These are phyloP conservation scores for Diorhabda sublineata DNA, from an alignment of 1,140 invertebrate genomes.

Conservation along the genomic window DNA sequence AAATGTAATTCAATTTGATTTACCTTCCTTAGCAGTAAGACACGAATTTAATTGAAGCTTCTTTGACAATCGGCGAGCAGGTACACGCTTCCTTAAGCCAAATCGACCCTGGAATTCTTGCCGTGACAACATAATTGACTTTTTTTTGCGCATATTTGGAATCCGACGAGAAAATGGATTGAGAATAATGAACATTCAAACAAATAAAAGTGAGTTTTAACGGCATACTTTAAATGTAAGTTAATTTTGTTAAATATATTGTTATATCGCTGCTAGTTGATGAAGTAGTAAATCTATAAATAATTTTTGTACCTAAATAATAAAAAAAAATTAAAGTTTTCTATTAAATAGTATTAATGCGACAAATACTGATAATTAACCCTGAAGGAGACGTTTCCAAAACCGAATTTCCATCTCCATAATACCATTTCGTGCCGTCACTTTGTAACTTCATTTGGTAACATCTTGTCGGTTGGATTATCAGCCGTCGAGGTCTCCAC, in stretches of 20 bases:
- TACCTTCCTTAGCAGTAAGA: background rate
- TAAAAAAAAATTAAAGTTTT: no score
- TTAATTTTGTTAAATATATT: no score
- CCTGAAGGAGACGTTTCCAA: background rate
- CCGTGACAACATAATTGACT: background rate
- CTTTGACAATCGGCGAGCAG: background rate
- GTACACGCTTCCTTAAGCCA: background rate
- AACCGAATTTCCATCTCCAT: slow-evolving; percentile 6
- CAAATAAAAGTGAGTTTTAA: background rate
- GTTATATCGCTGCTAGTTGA: no score
- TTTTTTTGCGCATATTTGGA: background rate
- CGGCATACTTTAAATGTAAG: background rate
- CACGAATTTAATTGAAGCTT: background rate
- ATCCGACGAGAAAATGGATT: background rate
- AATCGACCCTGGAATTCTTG: background rate
- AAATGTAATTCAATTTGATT: background rate
- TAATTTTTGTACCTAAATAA: no score
- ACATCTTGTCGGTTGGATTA: slow-evolving; percentile 17
- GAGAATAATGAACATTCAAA: background rate
- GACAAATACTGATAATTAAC: background rate
- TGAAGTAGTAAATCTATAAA: no score
- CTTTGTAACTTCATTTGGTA: slow-evolving; percentile 14
- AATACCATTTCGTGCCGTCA: slow-evolving; percentile 8
- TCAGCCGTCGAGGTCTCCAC: slow-evolving; percentile 9
- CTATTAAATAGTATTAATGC: no score